Evolutionary conservation across 2,797 vertebrate species (phyloP), one percentile per base, ranked within the genome.

Genomic region (Karalla daura): DNA sequence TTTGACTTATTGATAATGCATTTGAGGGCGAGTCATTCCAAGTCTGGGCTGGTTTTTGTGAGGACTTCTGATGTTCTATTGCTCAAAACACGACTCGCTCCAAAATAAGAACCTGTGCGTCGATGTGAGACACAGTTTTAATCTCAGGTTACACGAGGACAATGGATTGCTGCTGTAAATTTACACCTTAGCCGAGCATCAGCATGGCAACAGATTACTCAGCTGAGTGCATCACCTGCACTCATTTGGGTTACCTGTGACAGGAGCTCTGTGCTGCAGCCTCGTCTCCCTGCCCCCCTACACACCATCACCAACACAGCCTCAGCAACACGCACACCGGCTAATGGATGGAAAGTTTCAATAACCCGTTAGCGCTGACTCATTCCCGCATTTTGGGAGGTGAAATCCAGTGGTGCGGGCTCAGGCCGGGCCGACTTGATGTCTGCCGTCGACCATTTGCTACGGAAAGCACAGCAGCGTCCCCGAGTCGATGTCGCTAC

Each of bases 161-260:
- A 78, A 80, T 70, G 65, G 62, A 30, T 78, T 55, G 55, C n/a
- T 76, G 41, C 37, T 51, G 47, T 69, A 76, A 64, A 46, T 83
- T 70, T 73, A 69, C 43, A 76, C 64, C 54, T 63, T 56, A 40
- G 21, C 56, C 43, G 55, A 74, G 50, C 63, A 45, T 53, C 17
- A 2, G 8, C 2, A 41, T 14, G 40, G 59, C 50, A 56, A 70
- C 51, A 56, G 59, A 60, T 77, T 78, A 65, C 55, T 74, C 55
- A 24, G 49, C 37, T 68, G 46, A 72, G 74, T 54, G 3, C 63
- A 74, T 69, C 67, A 76, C 74, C 68, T 78, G 59, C 49, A 75
- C n/a, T 33, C 78, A 84, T 81, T 45, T 83, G 70, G 78, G 83
- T 86, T 80, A 84, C 45, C 44, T 79, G 65, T 63, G 51, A 63